These are phyloP conservation scores for Glaucomys volans DNA, from an alignment of 2,113 vertebrate genomes.

Conservation along the genomic window DNA sequence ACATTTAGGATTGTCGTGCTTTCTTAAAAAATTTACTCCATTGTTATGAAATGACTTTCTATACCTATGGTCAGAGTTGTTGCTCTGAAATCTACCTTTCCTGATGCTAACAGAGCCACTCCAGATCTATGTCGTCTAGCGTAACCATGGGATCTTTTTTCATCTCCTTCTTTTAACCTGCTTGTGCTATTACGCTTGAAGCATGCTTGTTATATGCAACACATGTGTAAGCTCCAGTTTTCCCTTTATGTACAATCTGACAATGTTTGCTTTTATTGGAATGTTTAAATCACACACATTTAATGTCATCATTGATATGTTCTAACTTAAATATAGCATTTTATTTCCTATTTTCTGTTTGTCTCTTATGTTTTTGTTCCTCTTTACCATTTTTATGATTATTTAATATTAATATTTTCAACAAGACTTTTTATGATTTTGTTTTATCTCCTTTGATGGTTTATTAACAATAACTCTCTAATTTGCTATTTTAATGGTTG, in stretches of 20 bases:
- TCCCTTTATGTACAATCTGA: neutral
- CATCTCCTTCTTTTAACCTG: neutral
- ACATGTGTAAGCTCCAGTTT: neutral
- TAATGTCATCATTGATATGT: neutral
- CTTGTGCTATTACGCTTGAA: neutral
- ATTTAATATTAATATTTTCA: neutral
- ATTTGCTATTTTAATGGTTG: neutral
- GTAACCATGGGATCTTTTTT: neutral
- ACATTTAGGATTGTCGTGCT: neutral
- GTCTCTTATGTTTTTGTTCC: neutral
- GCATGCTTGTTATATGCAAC: neutral
- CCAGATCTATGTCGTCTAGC: neutral
- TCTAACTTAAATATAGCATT: neutral
- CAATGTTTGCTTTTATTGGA: neutral
- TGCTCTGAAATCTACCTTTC: neutral
- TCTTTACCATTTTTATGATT: neutral
- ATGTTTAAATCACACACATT: neutral
- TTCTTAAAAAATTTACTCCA: neutral
- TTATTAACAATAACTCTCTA: neutral
- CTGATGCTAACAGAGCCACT: neutral
- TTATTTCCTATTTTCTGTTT: neutral
- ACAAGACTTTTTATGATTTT: neutral
- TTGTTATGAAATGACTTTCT: neutral
- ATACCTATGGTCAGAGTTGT: neutral
- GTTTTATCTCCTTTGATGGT: neutral